These are phyloP conservation scores for Hippocampus kuda DNA, from an alignment of 2,797 vertebrate genomes.

Conservation along the genomic window DNA sequence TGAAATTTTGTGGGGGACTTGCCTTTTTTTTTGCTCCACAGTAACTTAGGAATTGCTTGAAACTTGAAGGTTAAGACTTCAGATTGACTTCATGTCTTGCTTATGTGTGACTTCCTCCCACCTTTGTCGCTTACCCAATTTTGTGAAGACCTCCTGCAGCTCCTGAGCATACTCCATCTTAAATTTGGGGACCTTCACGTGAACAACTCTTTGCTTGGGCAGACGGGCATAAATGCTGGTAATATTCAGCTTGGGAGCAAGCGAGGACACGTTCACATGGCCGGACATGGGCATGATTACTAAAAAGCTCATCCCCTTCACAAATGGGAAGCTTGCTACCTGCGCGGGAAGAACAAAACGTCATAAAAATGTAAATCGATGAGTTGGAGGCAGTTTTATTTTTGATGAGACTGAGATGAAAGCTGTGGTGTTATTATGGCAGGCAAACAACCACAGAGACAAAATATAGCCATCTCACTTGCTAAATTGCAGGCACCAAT, in stretches of 20 bases:
- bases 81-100: too few species aligned
- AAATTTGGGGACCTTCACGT: conserved; percentile 85
- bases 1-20: too few species aligned
- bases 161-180: conserved; percentile 77
- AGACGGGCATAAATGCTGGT: conserved; percentile 67
- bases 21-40: too few species aligned
- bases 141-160: conserved; percentile 72
- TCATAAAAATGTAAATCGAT: neutral
- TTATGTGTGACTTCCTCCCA: neutral
- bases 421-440: neutral
- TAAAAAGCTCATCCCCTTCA: conserved; percentile 79
- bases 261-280: conserved; percentile 63
- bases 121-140: conserved; percentile 73
- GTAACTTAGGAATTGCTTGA: too few species aligned
- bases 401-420: neutral
- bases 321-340: conserved; percentile 87
- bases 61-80: too few species aligned
- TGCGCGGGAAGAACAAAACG: conserved; percentile 43
- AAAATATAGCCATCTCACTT: neutral
- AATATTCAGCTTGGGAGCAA: conserved; percentile 71
- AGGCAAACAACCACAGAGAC: neutral
- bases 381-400: neutral
- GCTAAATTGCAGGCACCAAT: neutral
- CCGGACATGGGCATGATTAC: conserved; percentile 73
- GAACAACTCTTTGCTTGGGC: conserved; percentile 70